Base-by-base conservation (phyloP, 2,797 vertebrate genomes). In the Tenualosa thibaudeaui region DNA sequence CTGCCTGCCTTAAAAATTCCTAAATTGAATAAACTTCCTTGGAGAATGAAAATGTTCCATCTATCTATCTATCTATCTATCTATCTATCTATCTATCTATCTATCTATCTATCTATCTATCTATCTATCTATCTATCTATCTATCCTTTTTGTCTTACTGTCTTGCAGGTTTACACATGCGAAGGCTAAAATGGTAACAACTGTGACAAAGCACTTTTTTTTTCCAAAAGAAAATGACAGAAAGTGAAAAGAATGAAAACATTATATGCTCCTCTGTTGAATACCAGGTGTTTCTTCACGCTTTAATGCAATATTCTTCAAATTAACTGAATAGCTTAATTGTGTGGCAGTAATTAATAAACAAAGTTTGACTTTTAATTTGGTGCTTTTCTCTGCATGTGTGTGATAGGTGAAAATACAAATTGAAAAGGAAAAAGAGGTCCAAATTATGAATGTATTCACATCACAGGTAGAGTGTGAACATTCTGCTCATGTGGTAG, bases 171-270 rank as follows among this genome's bases (percentile, higher is more conserved):
- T 81, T 86, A 51, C 84, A 90, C 22, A 89, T 90, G 17, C 81
- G 5, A 85, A 92, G 89, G 87, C 13, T 93, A 56, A 94, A 92
- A 89, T 92, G 89, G 90, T 94, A 88, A 95, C 37, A 75, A 19
- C 71, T 8, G 17, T 71, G 65, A 15, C 24, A 65, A 31, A 31
- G 68, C 13, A 10, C 10, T 31, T 19, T 68, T 19, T 49, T 49
- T 49, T 49, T 49, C 31, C 31, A 31, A 31, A 12, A 22, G 19
- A 26, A 71, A 71, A 31, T 31, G 31, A 31, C 31, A 31, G 31
- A 62, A 7, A n/a, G 10, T 60, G 22, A 26, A 9, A 65, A 65
- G 1, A 19, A 43, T 0, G 1, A 78, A 78, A 37, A 60, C 58
- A 5, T 60, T 13, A 1, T 17, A 12, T 71, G 26, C 31, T 71